Evolutionary conservation across 1,140 invertebrate genomes (phyloP), one percentile per base, ranked within the genome.

Genomic region (Drosophila teissieri): DNA sequence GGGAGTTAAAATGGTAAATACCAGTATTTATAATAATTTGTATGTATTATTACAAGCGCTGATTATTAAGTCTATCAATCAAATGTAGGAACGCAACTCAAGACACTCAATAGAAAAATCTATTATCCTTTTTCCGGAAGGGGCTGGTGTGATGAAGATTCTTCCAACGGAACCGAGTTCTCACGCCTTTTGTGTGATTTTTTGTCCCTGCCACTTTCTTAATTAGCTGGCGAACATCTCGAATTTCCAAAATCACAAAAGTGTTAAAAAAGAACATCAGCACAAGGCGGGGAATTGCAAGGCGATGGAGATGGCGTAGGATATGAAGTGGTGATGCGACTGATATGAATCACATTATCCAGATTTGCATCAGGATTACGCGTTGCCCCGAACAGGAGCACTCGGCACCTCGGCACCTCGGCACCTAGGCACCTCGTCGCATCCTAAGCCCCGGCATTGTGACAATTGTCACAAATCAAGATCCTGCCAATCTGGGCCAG

Each of bases 301-400:
- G 49, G 44, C 40, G 63, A 68, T 55, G 22, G 19, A 49, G 65
- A 72, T 72, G 68, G 65, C 22, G 36, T 56, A 24, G 34, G 42
- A 49, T 34, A 22, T 37, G 10, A n/a, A 34, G 39, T 31, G 31
- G 31, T 31, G 4, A 36, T n/a, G 44, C 36, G 22, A 57, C 40
- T 48, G 82, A 85, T 85, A 79, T 17, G 75, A 79, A 86, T 86
- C 83, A 86, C 83, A 86, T 86, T 86, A 86, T 82, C 40, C 11
- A 89, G 84, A 90, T 89, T 80, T 84, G 80, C 84, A 89, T 74
- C 69, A 55, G 73, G 85, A 89, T 89, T 89, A 84, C 65, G 68
- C 67, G 56, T 72, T 73, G 73, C 62, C 19, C 63, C 46, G 58
- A 67, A 54, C 63, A 73, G 44, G 48, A 75, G 44, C 54, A 56